Conservation (phyloP, 2,797 vertebrate species). For the Novumbra hubbsi region DNA sequence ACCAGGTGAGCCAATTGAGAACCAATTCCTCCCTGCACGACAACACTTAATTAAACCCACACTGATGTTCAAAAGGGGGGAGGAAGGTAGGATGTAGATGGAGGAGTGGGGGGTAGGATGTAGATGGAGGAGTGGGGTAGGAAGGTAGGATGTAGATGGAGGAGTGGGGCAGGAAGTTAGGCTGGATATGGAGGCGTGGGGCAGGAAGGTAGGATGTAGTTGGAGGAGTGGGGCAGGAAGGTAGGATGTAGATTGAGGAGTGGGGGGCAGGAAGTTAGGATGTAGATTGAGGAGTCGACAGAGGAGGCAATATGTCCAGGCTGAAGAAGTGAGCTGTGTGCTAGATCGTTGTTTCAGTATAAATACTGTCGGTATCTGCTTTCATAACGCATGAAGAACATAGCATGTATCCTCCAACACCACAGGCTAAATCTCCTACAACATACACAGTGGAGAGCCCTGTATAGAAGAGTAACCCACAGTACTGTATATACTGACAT, state of each 20-base stretch:
- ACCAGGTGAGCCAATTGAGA: too few species aligned
- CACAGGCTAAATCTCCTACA: constrained; percentile 13
- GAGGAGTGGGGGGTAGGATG: neutral
- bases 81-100: neutral
- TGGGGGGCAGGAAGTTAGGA: too few species aligned
- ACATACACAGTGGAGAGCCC: constrained; percentile 2
- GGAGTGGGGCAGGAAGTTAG: neutral
- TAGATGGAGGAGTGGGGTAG: neutral
- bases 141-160: neutral
- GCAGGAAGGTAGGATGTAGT: too few species aligned
- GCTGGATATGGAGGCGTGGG: too few species aligned
- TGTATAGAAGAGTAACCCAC: neutral
- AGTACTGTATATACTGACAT: too few species aligned
- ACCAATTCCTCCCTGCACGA: too few species aligned
- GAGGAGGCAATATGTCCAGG: neutral
- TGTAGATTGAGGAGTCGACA: neutral
- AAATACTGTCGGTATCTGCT: neutral
- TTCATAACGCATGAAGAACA: neutral
- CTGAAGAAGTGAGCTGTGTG: neutral
- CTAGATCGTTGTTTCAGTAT: too few species aligned
- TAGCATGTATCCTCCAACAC: neutral
- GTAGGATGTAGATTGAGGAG: too few species aligned
- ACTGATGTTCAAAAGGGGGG: neutral
- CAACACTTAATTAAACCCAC: too few species aligned
- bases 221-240: neutral